Evolutionary conservation across 2,797 vertebrate genomes (phyloP).

Genomic region (Nannoperca obscura): DNA sequence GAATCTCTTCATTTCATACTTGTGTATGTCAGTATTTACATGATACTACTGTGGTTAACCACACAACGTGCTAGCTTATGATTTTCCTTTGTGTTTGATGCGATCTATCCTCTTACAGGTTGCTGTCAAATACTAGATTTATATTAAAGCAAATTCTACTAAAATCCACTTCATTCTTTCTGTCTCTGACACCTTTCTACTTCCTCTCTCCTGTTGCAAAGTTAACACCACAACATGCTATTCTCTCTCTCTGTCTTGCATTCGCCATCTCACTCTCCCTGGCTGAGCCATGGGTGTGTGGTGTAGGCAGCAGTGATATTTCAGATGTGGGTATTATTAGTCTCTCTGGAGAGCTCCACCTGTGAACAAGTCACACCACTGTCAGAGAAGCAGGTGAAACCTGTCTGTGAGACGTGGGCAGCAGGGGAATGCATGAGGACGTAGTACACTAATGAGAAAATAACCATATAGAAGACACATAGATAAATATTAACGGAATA

Average conservation of each 20-base stretch:
- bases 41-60: background rate
- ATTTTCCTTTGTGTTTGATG: constrained; percentile 4
- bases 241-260: constrained; percentile 15
- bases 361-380: constrained; percentile 65
- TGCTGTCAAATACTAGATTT: background rate
- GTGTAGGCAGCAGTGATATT: constrained; percentile 58
- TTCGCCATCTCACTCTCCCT: constrained; percentile 26
- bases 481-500: constrained; percentile 1
- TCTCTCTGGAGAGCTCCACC: constrained; percentile 49
- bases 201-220: constrained; percentile 26
- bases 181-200: constrained; percentile 1
- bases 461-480: constrained; percentile 18
- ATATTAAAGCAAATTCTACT: constrained; percentile 3
- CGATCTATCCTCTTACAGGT: background rate
- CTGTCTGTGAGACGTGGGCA: constrained; percentile 36
- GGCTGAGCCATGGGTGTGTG: constrained; percentile 12
- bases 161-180: constrained; percentile 21
- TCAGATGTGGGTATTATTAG: constrained; percentile 63
- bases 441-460: constrained; percentile 36
- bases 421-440: background rate
- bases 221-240: constrained; percentile 13
- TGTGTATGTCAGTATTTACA: no score
- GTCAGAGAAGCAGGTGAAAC: constrained; percentile 51
- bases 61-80: background rate
- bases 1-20: no score